Evolutionary conservation across 1,140 invertebrate species (phyloP).

Genomic region (Frieseomelitta varia): DNA sequence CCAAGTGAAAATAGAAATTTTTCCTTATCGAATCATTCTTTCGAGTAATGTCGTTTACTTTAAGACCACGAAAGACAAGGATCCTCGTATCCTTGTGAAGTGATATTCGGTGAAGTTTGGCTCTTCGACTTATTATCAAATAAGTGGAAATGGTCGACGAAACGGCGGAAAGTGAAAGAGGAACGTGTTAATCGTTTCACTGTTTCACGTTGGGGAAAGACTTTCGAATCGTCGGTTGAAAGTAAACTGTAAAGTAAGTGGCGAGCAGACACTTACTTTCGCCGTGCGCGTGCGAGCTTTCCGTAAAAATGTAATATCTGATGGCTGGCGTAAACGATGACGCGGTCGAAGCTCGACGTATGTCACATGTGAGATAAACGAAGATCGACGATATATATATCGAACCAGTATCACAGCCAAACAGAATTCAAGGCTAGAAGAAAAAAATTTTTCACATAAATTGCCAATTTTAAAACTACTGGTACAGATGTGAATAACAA

Average conservation of each 20-base stretch:
- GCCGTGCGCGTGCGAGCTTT: slow-evolving; percentile 6
- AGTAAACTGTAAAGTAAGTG: slow-evolving; percentile 6
- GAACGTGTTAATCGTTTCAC: slow-evolving; percentile 26
- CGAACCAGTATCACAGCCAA: background rate
- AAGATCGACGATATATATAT: background rate
- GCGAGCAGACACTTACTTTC: slow-evolving; percentile 14
- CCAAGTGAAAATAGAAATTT: too few species aligned
- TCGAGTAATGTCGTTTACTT: too few species aligned
- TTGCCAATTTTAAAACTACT: too few species aligned
- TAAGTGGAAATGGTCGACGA: background rate
- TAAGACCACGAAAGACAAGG: too few species aligned
- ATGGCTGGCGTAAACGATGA: background rate
- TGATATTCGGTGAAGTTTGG: background rate
- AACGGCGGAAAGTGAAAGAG: slow-evolving; percentile 13
- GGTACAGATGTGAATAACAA: too few species aligned
- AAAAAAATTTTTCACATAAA: background rate
- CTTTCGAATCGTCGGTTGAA: slow-evolving; percentile 25
- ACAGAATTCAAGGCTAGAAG: background rate
- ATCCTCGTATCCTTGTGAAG: background rate
- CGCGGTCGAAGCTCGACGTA: background rate
- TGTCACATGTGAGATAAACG: background rate
- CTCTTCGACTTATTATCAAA: too few species aligned
- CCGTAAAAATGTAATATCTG: slow-evolving; percentile 25
- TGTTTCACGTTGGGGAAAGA: slow-evolving; percentile 10
- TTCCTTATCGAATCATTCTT: too few species aligned